Evolutionary conservation across 1,140 invertebrate species (phyloP).

Genomic region (Drosophila insularis): DNA sequence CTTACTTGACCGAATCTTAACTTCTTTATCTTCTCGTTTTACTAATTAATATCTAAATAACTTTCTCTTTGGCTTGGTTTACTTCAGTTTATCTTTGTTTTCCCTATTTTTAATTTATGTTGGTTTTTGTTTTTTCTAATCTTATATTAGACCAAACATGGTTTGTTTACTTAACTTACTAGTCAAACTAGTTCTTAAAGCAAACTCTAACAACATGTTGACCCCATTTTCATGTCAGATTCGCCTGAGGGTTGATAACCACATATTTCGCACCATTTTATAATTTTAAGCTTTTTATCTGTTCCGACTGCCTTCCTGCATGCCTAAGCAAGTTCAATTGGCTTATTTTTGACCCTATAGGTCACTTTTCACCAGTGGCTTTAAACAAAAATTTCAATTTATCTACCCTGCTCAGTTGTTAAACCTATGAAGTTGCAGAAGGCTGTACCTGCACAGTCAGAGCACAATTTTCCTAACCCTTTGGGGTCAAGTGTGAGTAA

Average conservation of each 20-base stretch:
- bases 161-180: background rate
- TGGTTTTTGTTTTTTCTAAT: background rate
- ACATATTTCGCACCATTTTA: slow-evolving; percentile 1
- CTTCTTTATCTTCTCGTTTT: no score
- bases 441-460: background rate
- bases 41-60: no score
- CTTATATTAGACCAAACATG: background rate
- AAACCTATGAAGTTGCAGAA: background rate
- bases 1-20: no score
- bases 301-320: slow-evolving; percentile 3
- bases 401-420: slow-evolving; percentile 36
- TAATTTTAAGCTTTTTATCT: slow-evolving; percentile 1
- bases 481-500: slow-evolving; percentile 75
- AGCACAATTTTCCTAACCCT: slow-evolving; percentile 25
- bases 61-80: background rate
- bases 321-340: slow-evolving; percentile 1
- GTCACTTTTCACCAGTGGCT: background rate
- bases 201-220: background rate
- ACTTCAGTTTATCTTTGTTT: background rate
- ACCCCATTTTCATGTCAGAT: background rate
- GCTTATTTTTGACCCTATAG: slow-evolving; percentile 4
- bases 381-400: slow-evolving; percentile 41
- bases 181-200: background rate
- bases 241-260: background rate
- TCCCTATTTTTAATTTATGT: background rate